Percentiles rank a stretch among this genome's conserved stretches.
Evolutionary conservation across 2,113 vertebrate species (phyloP).

Genomic region (Labrus mixtus): DNA sequence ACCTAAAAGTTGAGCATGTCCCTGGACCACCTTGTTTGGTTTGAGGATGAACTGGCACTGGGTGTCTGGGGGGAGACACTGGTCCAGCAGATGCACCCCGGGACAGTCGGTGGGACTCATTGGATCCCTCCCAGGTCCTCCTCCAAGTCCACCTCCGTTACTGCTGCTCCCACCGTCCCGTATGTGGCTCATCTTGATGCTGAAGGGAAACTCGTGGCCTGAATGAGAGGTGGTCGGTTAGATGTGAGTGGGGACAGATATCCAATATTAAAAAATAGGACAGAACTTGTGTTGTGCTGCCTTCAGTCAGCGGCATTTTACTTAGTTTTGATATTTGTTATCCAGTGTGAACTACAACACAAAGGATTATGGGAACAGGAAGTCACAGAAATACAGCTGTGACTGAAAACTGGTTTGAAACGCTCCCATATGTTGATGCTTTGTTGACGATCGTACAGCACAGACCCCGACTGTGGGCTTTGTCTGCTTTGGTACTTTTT

Average conservation of each 20-base stretch:
- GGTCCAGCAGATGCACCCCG: slow-evolving; percentile 86
- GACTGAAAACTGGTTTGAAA: slow-evolving; percentile 22
- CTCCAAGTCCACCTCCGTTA: slow-evolving; percentile 42
- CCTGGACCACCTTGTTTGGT: slow-evolving; percentile 81
- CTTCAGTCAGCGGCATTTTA: not conserved
- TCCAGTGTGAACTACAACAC: slow-evolving; percentile 41
- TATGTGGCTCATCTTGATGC: slow-evolving; percentile 96
- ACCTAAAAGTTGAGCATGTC: slow-evolving; percentile 84
- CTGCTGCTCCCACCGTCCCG: slow-evolving; percentile 78
- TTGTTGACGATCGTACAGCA: slow-evolving; percentile 10
- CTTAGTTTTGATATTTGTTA: slow-evolving; percentile 11
- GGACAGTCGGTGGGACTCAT: slow-evolving; percentile 82
- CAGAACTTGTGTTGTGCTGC: not conserved
- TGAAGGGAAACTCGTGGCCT: slow-evolving; percentile 96
- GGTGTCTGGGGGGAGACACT: slow-evolving; percentile 89
- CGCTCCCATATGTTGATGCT: slow-evolving; percentile 55
- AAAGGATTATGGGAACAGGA: slow-evolving; percentile 40
- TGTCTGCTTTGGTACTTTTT: not conserved
- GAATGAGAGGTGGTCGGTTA: slow-evolving; percentile 49
- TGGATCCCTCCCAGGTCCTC: slow-evolving; percentile 76
- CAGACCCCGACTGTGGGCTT: not conserved
- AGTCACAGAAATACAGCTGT: slow-evolving; percentile 7
- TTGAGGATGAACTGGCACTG: slow-evolving; percentile 97
- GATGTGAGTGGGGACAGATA: too few species aligned
- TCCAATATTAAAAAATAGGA: too few species aligned